These are phyloP conservation scores for Tenthredo mesomela DNA, from an alignment of 2,888 invertebrate genomes.

Conservation along the genomic window DNA sequence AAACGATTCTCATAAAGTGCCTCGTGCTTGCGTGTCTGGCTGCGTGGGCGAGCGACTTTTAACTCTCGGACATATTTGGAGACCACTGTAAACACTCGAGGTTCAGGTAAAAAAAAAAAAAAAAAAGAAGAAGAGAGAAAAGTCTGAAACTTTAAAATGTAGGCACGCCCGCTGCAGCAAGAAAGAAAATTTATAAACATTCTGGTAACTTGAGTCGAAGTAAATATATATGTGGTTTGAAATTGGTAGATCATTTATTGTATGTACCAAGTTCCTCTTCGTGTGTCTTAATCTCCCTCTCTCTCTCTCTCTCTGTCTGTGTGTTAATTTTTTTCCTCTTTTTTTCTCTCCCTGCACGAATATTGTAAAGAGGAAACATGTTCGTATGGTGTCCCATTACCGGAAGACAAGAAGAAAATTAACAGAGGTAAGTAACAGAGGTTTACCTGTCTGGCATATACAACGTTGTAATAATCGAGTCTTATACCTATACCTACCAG, in stretches of 20 bases:
- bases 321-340: neutral
- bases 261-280: neutral
- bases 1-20: constrained; percentile 48
- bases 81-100: constrained; percentile 48
- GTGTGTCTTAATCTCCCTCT: neutral
- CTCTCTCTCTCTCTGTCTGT: neutral
- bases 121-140: neutral
- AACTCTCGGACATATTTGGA: constrained; percentile 29
- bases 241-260: neutral
- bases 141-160: neutral
- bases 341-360: neutral
- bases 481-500: neutral
- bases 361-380: constrained; percentile 23
- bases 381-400: constrained; percentile 40
- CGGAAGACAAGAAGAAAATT: constrained; percentile 42
- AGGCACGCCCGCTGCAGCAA: neutral
- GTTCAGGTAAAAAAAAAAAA: neutral
- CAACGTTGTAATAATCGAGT: constrained; percentile 19
- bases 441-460: constrained; percentile 49
- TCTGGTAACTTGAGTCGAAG: neutral
- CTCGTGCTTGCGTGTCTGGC: neutral
- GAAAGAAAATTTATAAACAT: neutral
- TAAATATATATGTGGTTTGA: neutral
- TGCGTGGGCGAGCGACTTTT: constrained; percentile 44
- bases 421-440: constrained; percentile 35